These are phyloP conservation scores for Acomys russatus DNA, from an alignment of 2,797 vertebrate species.

Conservation along the genomic window DNA sequence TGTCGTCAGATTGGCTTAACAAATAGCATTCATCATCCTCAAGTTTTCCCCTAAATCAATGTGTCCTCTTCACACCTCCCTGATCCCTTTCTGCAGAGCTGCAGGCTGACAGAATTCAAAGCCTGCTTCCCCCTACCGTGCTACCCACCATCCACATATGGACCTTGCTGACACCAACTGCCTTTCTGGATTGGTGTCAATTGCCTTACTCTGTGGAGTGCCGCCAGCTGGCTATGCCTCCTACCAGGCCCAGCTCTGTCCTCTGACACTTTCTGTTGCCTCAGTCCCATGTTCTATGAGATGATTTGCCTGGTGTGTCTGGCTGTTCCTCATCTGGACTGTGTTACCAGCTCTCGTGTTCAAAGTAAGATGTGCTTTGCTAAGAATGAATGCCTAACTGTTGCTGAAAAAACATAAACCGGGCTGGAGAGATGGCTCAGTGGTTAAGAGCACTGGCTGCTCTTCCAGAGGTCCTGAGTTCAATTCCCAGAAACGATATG, in stretches of 20 bases:
- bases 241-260: background rate
- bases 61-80: background rate
- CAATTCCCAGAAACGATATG: too few species aligned
- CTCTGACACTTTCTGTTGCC: background rate
- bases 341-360: background rate
- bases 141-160: background rate
- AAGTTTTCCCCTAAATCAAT: background rate
- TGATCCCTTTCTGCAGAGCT: background rate
- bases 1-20: background rate
- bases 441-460: too few species aligned
- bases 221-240: background rate
- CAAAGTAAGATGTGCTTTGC: background rate
- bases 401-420: background rate
- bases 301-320: background rate
- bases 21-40: background rate
- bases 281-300: fast-evolving
- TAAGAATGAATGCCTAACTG: background rate
- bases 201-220: background rate
- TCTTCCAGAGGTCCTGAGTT: too few species aligned
- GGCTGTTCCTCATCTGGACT: background rate
- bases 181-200: background rate
- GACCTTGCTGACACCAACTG: background rate
- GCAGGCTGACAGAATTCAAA: background rate
- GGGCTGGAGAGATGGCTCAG: too few species aligned
- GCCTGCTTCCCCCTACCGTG: background rate